Evolutionary conservation across 2,888 invertebrate genomes (phyloP), one percentile per base, ranked within the genome.

Genomic region (Hemaris fuciformis): DNA sequence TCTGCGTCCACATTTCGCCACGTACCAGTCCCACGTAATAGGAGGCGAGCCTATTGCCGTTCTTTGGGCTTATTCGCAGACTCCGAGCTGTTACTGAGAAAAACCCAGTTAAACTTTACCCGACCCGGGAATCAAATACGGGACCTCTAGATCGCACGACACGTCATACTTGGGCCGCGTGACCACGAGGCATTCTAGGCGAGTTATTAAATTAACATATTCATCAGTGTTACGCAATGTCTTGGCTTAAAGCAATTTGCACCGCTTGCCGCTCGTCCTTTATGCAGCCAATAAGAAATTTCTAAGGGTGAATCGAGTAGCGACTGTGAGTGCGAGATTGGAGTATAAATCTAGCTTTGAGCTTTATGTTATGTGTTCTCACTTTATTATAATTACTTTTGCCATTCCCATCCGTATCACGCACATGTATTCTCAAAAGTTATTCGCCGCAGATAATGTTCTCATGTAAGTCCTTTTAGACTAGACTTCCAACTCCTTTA

Each of bases 271-370:
- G 6, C 57, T 43, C 31, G 3, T 59, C 22, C 18, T 48, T 56
- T 62, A 27, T 15, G 43, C 5, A 43, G 13, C 18, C 27, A 22
- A 64, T 64, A 74, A 71, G 72, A 76, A 72, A 77, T 76, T 76
- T 77, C 72, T 74, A 70, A 70, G 70, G 70, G 73, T 71, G 74
- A 81, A 79, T 81, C 74, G 77, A 74, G 77, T 70, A 74, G 69
- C 71, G 77, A 75, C 79, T 80, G 80, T 63, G 72, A 77, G 76
- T 74, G 71, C 66, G 69, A 80, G 78, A 83, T 81, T 83, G 80
- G 73, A 73, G 73, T 76, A 79, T 83, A 83, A 81, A 81, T 83
- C 79, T 79, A 69, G 72, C 72, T 71, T 73, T 72, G 59, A 75
- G 69, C 69, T 74, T 66, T 72, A 70, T 74, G 70, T 70, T 65